phyloP scores from a whole-genome alignment of 1,140 invertebrate genomes.

The Neelides sp. region DNA sequence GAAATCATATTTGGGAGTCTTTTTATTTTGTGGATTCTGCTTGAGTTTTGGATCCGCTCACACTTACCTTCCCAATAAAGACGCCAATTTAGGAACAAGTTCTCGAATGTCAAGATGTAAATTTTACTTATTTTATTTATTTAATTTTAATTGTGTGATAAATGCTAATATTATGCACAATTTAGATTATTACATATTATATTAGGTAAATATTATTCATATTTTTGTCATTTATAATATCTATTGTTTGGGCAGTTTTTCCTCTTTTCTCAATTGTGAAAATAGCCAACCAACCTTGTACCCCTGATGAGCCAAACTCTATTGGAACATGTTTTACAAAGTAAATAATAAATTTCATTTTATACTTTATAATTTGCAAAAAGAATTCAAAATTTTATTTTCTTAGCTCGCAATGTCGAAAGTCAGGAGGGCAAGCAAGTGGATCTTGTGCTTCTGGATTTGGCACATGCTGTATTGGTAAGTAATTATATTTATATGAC shows the following conservation, averaged over 20 bases:
- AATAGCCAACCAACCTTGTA: constrained; percentile 25
- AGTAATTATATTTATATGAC: not conserved
- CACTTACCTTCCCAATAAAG: no score
- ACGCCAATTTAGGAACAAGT: no score
- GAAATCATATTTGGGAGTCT: no score
- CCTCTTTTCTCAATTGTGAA: constrained; percentile 28
- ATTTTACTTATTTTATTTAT: no score
- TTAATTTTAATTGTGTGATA: no score
- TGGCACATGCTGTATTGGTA: constrained; percentile 29
- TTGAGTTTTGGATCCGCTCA: no score
- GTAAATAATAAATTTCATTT: constrained; percentile 7
- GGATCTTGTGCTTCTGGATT: constrained; percentile 26
- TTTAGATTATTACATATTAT: no score
- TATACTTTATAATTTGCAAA: not conserved
- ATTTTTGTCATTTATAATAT: no score
- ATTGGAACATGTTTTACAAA: constrained; percentile 27
- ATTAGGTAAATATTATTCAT: no score
- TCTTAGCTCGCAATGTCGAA: constrained; percentile 23
- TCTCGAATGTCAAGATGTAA: no score
- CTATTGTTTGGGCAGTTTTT: constrained; percentile 18
- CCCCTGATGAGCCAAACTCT: constrained; percentile 9
- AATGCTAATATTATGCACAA: no score
- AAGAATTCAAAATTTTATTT: not conserved
- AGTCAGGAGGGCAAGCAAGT: constrained; percentile 17
- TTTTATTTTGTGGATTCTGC: no score